Percentiles rank a stretch among this genome's conserved stretches.
phyloP scores from a whole-genome alignment of 2,797 vertebrate species.

The Megaceryle alcyon region DNA sequence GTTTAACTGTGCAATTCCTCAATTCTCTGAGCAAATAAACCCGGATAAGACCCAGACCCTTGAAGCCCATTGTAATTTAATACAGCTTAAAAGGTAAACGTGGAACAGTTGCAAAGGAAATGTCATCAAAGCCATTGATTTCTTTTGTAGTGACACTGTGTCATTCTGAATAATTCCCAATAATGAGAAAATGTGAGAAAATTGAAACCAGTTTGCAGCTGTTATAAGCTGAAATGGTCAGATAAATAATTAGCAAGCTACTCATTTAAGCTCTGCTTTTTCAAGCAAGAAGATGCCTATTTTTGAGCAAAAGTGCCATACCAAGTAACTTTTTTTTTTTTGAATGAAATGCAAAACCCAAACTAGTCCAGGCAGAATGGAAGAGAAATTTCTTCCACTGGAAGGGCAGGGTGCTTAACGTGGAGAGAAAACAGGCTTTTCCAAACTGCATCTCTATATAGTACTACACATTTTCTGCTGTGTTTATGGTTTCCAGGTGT shows the following conservation, averaged over 20 bases:
- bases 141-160: neutral
- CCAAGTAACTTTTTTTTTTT: neutral
- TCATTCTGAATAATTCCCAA: slow-evolving; percentile 49
- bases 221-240: slow-evolving; percentile 21
- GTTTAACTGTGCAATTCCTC: neutral
- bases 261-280: neutral
- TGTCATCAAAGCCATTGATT: slow-evolving; percentile 62
- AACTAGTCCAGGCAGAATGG: neutral
- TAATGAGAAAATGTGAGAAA: slow-evolving; percentile 15
- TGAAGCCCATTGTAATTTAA: slow-evolving; percentile 57
- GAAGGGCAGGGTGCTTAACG: neutral
- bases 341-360: neutral
- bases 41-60: slow-evolving; percentile 27
- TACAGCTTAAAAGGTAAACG: slow-evolving; percentile 44
- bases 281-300: neutral
- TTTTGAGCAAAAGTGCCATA: neutral
- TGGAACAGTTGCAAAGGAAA: slow-evolving; percentile 35
- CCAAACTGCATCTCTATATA: neutral
- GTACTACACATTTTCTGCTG: accelerated
- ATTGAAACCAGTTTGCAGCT: slow-evolving; percentile 20
- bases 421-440: neutral
- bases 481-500: neutral
- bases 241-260: slow-evolving; percentile 34
- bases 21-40: slow-evolving; percentile 28
- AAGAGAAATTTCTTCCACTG: neutral